phyloP scores from a whole-genome alignment of 1,140 invertebrate genomes.

The Trypoxylus dichotomus region DNA sequence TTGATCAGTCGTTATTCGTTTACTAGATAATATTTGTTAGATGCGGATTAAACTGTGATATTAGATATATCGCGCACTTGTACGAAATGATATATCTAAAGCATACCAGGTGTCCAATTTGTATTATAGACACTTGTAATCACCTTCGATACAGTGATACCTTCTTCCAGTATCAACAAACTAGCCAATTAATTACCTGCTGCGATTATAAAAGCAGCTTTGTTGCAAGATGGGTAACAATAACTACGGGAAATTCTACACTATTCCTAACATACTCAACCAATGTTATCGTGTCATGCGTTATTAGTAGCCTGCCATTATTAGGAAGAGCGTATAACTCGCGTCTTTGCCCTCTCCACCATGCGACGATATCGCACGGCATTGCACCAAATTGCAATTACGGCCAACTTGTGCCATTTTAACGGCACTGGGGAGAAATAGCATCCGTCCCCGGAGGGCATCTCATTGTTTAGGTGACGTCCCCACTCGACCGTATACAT shows the following conservation, averaged over 20 bases:
- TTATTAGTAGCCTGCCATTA: conserved; percentile 17
- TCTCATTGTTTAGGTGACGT: not conserved
- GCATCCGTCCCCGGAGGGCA: not conserved
- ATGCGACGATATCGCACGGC: not conserved
- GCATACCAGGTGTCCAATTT: too few relatives aligned
- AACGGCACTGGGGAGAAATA: not conserved
- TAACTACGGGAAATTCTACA: not conserved
- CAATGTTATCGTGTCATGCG: conserved; percentile 9
- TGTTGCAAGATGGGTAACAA: not conserved
- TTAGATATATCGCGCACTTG: too few relatives aligned
- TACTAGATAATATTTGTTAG: too few relatives aligned
- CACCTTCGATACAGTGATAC: too few relatives aligned
- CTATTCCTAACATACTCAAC: not conserved
- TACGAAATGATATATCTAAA: too few relatives aligned
- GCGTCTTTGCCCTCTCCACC: not conserved
- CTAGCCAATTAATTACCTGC: not conserved
- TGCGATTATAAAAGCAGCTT: not conserved
- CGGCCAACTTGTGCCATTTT: conserved; percentile 10
- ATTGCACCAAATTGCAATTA: conserved; percentile 7
- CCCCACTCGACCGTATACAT: not conserved
- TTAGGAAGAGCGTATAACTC: not conserved
- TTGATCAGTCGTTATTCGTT: not conserved
- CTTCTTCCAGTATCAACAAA: not conserved
- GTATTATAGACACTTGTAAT: too few relatives aligned
- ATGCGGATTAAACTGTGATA: too few relatives aligned